Evolutionary conservation across 2,888 invertebrate species (phyloP), one percentile per base, ranked within the genome.

Genomic region (Dendrolimus pini): DNA sequence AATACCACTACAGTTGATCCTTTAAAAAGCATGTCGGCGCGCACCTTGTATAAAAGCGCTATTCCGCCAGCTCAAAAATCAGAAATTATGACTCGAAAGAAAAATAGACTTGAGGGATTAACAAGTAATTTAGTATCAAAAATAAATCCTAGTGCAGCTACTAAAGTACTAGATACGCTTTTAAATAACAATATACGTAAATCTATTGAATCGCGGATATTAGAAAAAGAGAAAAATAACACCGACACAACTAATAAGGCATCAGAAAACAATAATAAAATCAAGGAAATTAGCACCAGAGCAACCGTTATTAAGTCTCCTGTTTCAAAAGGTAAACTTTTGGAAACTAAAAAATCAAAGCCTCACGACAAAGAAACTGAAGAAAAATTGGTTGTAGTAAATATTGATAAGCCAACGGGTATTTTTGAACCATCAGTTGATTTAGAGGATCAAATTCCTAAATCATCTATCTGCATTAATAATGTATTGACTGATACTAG

Each of bases 381-480:
- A n/a, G 83, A 82, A 59, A 75, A 75, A 62, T 70, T 75, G 12
- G 67, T 85, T 18, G 82, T 89, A 42, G 84, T 90, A 0, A 88
- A 89, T 71, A 81, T 87, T 7, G 91, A 91, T 66, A 86, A 86
- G 65, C 94, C 94, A 0, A 94, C 94, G 0, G 94, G 94, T 8
- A 93, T 94, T 69, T 95, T 95, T 77, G 94, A 94, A 72, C 93
- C 94, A 0, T 93, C 94, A 1, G 83, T 94, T 42, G 94, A 94
- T 77, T 82, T 94, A 60, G 94, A 94, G 83, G 92, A 94, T 64
- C 93, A 93, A 82, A 93, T 93, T 70, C 93, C 93, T 0, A 89
- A 91, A 59, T 86, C 91, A 6, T 92, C 93, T 54, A 89, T 93
- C 55, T 91, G 89, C 60, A 84, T 92, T 6, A 83, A 67, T 59